A percentile compares a stretch with the other conserved stretches of the same genome.
These are phyloP conservation scores for Oceanites oceanicus DNA, from an alignment of 2,113 vertebrate species.

Conservation along the genomic window DNA sequence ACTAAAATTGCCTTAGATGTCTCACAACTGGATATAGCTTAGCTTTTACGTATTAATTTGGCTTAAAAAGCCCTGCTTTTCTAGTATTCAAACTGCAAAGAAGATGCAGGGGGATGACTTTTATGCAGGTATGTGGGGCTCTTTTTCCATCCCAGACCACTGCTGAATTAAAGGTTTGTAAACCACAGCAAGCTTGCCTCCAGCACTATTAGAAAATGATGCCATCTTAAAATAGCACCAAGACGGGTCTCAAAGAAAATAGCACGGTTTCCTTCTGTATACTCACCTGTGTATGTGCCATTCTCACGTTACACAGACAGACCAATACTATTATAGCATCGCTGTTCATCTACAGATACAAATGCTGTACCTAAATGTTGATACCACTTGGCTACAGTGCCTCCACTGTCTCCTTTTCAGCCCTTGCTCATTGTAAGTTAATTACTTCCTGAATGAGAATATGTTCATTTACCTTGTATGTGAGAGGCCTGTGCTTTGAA, in stretches of 20 bases:
- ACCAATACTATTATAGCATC: background rate
- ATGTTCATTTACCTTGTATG: background rate
- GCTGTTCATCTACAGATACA: background rate
- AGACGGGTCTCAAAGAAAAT: background rate
- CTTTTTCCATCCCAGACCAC: background rate
- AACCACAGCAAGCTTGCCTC: background rate
- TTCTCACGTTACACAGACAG: background rate
- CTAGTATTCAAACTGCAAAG: background rate
- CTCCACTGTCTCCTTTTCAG: background rate
- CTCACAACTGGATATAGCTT: background rate
- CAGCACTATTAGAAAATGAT: background rate
- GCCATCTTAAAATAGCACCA: constrained; percentile 22
- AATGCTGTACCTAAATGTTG: background rate
- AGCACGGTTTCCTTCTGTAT: background rate
- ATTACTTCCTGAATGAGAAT: background rate
- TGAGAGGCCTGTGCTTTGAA: background rate
- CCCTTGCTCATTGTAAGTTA: background rate
- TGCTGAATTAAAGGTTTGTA: constrained; percentile 28
- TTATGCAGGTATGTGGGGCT: background rate
- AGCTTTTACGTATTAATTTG: constrained; percentile 22
- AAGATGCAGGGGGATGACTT: background rate
- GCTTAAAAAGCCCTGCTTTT: background rate
- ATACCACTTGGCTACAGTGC: background rate
- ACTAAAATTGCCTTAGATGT: constrained; percentile 1
- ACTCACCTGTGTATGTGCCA: background rate